Conservation (phyloP, 2,888 invertebrate genomes). For the Notocelia uddmanniana region DNA sequence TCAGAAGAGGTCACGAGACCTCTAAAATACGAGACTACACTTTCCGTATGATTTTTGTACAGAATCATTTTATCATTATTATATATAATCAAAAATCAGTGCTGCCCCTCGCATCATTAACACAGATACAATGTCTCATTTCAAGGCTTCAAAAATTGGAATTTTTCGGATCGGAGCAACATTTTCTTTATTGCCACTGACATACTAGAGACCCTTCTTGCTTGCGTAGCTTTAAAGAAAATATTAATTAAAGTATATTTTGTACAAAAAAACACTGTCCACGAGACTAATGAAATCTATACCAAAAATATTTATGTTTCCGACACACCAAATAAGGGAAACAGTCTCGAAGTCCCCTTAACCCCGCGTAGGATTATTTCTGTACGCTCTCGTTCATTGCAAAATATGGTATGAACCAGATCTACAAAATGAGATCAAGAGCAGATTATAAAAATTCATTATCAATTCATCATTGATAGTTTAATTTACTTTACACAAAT, state of each 20-base stretch:
- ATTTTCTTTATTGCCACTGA: too few species aligned
- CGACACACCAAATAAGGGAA: slow-evolving; percentile 72
- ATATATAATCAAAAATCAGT: too few species aligned
- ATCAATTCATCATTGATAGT: not conserved
- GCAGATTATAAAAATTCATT: not conserved
- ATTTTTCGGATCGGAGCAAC: too few species aligned
- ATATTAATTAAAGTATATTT: too few species aligned
- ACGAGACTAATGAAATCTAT: not conserved
- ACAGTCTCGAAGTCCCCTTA: slow-evolving; percentile 60
- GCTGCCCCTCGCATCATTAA: too few species aligned
- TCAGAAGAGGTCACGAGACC: slow-evolving; percentile 21
- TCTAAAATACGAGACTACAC: not conserved
- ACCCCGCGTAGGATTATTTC: slow-evolving; percentile 64
- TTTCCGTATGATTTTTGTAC: not conserved
- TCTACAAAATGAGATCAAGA: slow-evolving; percentile 12
- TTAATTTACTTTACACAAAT: not conserved
- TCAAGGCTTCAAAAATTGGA: too few species aligned
- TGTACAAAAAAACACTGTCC: not conserved
- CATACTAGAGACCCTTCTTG: too few species aligned
- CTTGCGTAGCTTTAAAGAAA: too few species aligned
- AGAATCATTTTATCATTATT: not conserved
- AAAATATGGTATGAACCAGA: slow-evolving; percentile 28
- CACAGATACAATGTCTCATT: too few species aligned
- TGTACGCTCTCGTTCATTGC: slow-evolving; percentile 35
- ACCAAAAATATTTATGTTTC: slow-evolving; percentile 58